Conservation (phyloP, 2,888 invertebrate species). For the Ennomos erosarius region DNA sequence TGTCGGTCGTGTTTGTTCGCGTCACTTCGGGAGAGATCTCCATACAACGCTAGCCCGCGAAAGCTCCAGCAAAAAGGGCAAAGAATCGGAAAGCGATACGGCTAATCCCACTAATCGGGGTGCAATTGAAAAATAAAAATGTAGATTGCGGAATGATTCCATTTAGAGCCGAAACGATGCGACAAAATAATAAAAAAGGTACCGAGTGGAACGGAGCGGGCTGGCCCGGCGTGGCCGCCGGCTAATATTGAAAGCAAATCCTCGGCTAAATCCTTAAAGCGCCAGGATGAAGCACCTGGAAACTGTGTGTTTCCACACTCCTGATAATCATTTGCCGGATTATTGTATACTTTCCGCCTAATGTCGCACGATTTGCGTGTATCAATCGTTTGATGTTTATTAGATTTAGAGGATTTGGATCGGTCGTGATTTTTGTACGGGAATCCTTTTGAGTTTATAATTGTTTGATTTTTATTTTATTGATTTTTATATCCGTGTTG, state of each 20-base stretch:
- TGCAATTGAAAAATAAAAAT: slow-evolving; percentile 86
- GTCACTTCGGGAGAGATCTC: slow-evolving; percentile 18
- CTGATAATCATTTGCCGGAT: slow-evolving; percentile 81
- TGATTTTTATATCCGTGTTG: no score
- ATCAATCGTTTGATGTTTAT: slow-evolving; percentile 69
- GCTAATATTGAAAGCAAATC: slow-evolving; percentile 86
- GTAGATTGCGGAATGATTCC: slow-evolving; percentile 85
- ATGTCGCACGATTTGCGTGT: slow-evolving; percentile 70
- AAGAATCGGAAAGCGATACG: slow-evolving; percentile 83
- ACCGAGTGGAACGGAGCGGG: slow-evolving; percentile 72
- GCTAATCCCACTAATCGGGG: slow-evolving; percentile 85
- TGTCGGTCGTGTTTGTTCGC: slow-evolving; percentile 23
- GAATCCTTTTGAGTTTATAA: no score
- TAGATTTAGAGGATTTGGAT: slow-evolving; percentile 50
- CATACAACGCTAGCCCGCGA: slow-evolving; percentile 66
- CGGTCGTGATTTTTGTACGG: slow-evolving; percentile 47
- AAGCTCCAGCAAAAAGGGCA: slow-evolving; percentile 78
- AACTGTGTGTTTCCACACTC: slow-evolving; percentile 74
- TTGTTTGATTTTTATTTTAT: no score
- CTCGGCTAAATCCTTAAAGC: slow-evolving; percentile 85
- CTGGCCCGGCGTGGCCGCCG: slow-evolving; percentile 71
- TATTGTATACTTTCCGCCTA: slow-evolving; percentile 80
- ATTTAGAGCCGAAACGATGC: slow-evolving; percentile 85
- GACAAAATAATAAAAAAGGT: slow-evolving; percentile 85
- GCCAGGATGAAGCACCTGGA: slow-evolving; percentile 82